Conservation (phyloP, 1,140 invertebrate species). For the Bombus confusus region DNA sequence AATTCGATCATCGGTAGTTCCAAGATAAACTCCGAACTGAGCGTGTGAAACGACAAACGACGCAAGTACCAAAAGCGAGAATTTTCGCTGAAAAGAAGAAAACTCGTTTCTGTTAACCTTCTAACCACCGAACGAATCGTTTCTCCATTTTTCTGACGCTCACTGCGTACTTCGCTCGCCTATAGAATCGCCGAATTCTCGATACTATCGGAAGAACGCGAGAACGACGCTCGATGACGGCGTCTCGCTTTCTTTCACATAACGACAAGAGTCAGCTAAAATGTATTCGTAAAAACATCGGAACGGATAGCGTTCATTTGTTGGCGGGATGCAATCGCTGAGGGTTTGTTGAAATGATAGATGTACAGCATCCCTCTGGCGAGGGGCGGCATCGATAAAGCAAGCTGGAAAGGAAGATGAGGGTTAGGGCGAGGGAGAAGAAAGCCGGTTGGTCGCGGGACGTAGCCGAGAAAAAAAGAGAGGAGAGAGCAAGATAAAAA, state of each 20-base stretch:
- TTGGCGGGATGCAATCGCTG: slow-evolving; percentile 61
- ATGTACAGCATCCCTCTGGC: slow-evolving; percentile 67
- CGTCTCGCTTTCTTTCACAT: neutral
- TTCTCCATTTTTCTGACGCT: no score
- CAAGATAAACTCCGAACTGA: no score
- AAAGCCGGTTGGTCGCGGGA: slow-evolving; percentile 43
- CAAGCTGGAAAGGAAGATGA: slow-evolving; percentile 47
- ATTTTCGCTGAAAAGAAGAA: no score
- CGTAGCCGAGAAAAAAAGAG: slow-evolving; percentile 28
- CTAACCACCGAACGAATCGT: no score
- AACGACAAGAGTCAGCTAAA: neutral
- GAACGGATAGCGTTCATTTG: slow-evolving; percentile 67
- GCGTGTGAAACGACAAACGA: no score
- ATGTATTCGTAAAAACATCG: slow-evolving; percentile 63
- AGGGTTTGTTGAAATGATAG: slow-evolving; percentile 67
- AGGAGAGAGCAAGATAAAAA: slow-evolving; percentile 45
- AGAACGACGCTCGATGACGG: neutral
- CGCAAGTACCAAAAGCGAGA: no score
- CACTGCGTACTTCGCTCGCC: no score
- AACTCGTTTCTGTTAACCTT: no score
- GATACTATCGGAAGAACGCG: neutral
- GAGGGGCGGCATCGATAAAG: slow-evolving; percentile 56
- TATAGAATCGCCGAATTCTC: neutral
- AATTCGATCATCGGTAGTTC: no score
- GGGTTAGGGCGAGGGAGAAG: slow-evolving; percentile 40